Percentiles rank a stretch among this genome's conserved stretches.
phyloP scores from a whole-genome alignment of 1,140 invertebrate genomes.

The Pogonus chalceus region DNA sequence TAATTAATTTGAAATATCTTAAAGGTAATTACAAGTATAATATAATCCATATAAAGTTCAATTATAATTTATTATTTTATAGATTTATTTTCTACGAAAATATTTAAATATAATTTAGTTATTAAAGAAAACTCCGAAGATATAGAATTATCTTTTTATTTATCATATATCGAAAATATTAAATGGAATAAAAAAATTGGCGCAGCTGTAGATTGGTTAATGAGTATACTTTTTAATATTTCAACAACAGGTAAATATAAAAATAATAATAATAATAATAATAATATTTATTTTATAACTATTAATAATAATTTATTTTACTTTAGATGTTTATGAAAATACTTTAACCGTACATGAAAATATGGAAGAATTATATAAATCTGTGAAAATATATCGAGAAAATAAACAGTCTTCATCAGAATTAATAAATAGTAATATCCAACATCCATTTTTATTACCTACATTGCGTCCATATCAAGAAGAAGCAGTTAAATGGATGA shows the following conservation, averaged over 20 bases:
- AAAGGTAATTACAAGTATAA: conserved; percentile 13
- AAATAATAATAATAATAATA: conserved; percentile 8
- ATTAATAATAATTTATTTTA: conserved; percentile 7
- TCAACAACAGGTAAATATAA: conserved; percentile 2
- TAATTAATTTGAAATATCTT: conserved; percentile 15
- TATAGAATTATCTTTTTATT: conserved; percentile 12
- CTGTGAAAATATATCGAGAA: conserved; percentile 12
- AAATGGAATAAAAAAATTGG: conserved; percentile 20
- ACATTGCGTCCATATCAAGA: conserved; percentile 55
- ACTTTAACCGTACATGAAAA: conserved; percentile 11
- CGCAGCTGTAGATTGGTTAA: conserved; percentile 20
- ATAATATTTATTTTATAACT: conserved; percentile 2
- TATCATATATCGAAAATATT: conserved; percentile 22
- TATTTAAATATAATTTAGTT: conserved; percentile 8
- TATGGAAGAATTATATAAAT: conserved; percentile 20
- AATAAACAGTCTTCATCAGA: conserved; percentile 3
- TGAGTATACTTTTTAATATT: conserved; percentile 19
- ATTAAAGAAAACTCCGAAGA: conserved; percentile 11
- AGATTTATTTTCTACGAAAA: conserved; percentile 16
- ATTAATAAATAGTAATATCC: conserved; percentile 14
- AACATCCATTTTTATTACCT: conserved; percentile 27
- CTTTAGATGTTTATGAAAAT: conserved; percentile 11
- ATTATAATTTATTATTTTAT: conserved; percentile 3
- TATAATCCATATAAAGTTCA: background rate
- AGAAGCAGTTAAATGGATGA: conserved; percentile 60